Evolutionary conservation across 2,888 invertebrate species (phyloP).

Genomic region (Lobophora halterata): DNA sequence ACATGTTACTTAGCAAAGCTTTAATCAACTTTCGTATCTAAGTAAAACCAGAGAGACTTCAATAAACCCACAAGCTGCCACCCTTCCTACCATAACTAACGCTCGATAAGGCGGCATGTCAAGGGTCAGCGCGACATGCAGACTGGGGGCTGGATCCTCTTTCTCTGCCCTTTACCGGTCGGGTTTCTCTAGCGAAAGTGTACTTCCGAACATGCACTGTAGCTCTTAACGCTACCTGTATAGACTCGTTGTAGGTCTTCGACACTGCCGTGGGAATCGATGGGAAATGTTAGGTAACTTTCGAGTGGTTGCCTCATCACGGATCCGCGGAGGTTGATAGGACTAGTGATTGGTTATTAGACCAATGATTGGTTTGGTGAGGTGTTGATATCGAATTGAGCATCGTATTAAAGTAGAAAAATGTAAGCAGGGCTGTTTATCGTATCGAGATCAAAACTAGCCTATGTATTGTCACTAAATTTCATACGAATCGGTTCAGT

Average conservation of each 20-base stretch:
- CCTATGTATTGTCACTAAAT: too few species aligned
- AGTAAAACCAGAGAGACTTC: neutral
- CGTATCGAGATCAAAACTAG: too few species aligned
- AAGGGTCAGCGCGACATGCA: slow-evolving; percentile 54
- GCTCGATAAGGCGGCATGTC: slow-evolving; percentile 34
- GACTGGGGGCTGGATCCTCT: slow-evolving; percentile 43
- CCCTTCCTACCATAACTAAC: neutral
- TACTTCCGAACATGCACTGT: slow-evolving; percentile 47
- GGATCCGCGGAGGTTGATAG: neutral
- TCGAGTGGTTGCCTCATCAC: slow-evolving; percentile 9
- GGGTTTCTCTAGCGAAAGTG: slow-evolving; percentile 56
- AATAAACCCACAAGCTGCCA: too few species aligned
- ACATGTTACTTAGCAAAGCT: too few species aligned
- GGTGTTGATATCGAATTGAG: too few species aligned
- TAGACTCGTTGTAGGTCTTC: slow-evolving; percentile 44
- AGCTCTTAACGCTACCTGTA: slow-evolving; percentile 57
- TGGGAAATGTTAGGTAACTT: slow-evolving; percentile 32
- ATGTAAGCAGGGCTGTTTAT: too few species aligned
- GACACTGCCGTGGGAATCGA: slow-evolving; percentile 43
- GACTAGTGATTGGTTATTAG: slow-evolving; percentile 23
- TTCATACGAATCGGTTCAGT: too few species aligned
- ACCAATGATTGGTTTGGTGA: too few species aligned
- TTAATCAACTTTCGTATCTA: too few species aligned
- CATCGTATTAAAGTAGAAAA: too few species aligned
- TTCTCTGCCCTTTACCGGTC: slow-evolving; percentile 64